Evolutionary conservation across 1,140 invertebrate genomes (phyloP).

Genomic region (Adoxophyes honmai): DNA sequence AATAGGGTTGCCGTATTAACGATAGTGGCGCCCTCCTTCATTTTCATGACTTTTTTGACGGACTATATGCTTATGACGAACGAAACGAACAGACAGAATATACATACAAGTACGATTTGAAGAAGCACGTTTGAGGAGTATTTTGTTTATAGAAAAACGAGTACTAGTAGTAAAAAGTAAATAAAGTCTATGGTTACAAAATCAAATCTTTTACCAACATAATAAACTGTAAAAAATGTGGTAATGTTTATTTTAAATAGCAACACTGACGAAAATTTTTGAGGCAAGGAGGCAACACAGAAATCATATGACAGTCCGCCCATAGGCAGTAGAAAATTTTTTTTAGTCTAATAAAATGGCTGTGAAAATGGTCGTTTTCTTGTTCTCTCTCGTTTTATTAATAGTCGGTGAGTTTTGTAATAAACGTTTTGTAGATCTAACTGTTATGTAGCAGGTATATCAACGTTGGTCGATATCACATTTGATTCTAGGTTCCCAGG

Average conservation of each 20-base stretch:
- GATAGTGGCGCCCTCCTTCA: too few relatives aligned
- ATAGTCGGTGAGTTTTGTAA: conserved; percentile 51
- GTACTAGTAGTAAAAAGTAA: too few relatives aligned
- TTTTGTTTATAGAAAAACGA: too few relatives aligned
- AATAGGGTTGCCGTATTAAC: too few relatives aligned
- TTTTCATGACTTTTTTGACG: too few relatives aligned
- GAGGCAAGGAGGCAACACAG: conserved; percentile 59
- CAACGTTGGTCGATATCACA: conserved; percentile 13
- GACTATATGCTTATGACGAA: too few relatives aligned
- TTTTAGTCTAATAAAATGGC: conserved; percentile 56
- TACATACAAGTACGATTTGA: too few relatives aligned
- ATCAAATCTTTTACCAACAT: conserved; percentile 13
- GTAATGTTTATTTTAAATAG: neutral
- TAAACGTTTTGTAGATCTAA: conserved; percentile 8
- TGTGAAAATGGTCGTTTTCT: conserved; percentile 57
- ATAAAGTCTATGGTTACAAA: too few relatives aligned
- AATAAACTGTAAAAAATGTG: neutral
- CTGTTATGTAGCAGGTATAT: conserved; percentile 3
- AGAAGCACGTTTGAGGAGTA: too few relatives aligned
- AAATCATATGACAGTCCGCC: conserved; percentile 68
- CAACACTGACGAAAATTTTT: neutral
- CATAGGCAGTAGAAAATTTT: conserved; percentile 12
- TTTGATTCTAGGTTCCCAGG: conserved; percentile 77
- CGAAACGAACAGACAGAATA: too few relatives aligned
- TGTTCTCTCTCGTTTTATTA: conserved; percentile 50